Percentiles rank a stretch among this genome's conserved stretches.
Conservation (phyloP, 2,888 invertebrate species). For the Troilus luridus region DNA sequence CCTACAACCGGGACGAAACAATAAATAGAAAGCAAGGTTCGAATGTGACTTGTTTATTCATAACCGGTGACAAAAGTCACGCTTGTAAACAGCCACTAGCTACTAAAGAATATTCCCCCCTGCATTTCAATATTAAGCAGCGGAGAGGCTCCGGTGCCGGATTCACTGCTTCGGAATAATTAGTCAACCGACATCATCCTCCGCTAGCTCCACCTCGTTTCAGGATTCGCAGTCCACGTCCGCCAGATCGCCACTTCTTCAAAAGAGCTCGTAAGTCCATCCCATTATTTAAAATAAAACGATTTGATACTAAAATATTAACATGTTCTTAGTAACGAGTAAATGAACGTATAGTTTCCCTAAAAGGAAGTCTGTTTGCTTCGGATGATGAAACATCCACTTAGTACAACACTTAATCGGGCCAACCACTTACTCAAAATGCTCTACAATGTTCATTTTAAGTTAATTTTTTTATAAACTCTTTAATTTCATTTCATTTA, state of each 20-base stretch:
- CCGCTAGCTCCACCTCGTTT: not conserved
- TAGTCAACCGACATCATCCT: not conserved
- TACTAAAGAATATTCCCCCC: not conserved
- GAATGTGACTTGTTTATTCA: conserved; percentile 12
- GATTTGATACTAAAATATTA: no score
- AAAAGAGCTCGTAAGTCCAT: not conserved
- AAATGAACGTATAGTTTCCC: no score
- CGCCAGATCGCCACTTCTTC: not conserved
- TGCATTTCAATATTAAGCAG: not conserved
- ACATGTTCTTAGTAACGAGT: no score
- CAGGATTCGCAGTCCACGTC: not conserved
- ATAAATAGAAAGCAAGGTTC: not conserved
- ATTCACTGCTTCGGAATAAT: not conserved
- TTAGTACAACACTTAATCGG: no score
- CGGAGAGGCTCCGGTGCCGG: not conserved
- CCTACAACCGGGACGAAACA: not conserved
- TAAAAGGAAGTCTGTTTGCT: no score
- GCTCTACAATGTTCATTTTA: no score
- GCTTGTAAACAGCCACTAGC: not conserved
- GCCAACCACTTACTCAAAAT: no score
- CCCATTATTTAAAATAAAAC: not conserved
- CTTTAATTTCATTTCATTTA: no score
- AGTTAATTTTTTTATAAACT: no score
- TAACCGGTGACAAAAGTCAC: not conserved
- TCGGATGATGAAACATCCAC: no score